These are phyloP conservation scores for Acronicta leporina DNA, from an alignment of 2,888 invertebrate genomes.

Conservation along the genomic window DNA sequence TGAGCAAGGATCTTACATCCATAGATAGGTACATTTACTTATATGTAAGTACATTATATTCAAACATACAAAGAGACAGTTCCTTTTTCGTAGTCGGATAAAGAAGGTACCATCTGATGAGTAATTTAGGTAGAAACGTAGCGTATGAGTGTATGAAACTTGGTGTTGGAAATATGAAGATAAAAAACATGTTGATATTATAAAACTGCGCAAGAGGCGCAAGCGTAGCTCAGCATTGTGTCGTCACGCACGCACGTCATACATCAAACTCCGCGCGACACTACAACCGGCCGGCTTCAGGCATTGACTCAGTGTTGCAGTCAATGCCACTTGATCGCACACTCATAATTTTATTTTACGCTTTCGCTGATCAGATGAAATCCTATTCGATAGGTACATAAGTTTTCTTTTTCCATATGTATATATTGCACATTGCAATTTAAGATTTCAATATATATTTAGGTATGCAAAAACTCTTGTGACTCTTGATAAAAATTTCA, in stretches of 20 bases:
- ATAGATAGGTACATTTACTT: too few relatives aligned
- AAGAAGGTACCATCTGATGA: too few relatives aligned
- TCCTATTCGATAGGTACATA: slow-evolving; percentile 5
- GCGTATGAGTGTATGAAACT: slow-evolving; percentile 13
- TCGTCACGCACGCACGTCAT: slow-evolving; percentile 58
- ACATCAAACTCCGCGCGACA: slow-evolving; percentile 47
- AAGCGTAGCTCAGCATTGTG: slow-evolving; percentile 38
- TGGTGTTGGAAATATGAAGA: slow-evolving; percentile 18
- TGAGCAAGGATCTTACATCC: too few relatives aligned
- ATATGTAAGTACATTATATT: too few relatives aligned
- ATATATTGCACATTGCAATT: slow-evolving; percentile 1
- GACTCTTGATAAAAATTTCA: slow-evolving; percentile 26
- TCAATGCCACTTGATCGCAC: slow-evolving; percentile 52
- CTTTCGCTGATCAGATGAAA: slow-evolving; percentile 35
- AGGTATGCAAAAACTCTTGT: slow-evolving; percentile 14
- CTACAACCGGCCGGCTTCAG: slow-evolving; percentile 50
- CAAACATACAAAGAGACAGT: too few relatives aligned
- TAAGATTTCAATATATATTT: slow-evolving; percentile 3
- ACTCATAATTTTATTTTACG: slow-evolving; percentile 39
- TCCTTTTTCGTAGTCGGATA: too few relatives aligned
- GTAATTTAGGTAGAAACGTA: background rate
- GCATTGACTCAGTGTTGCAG: slow-evolving; percentile 57
- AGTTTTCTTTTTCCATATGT: slow-evolving; percentile 1
- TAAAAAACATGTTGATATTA: slow-evolving; percentile 38
- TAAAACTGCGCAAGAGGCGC: slow-evolving; percentile 29